A percentile compares a stretch with the other conserved stretches of the same genome.
Conservation (phyloP, 2,113 vertebrate genomes). For the Mus musculus region DNA sequence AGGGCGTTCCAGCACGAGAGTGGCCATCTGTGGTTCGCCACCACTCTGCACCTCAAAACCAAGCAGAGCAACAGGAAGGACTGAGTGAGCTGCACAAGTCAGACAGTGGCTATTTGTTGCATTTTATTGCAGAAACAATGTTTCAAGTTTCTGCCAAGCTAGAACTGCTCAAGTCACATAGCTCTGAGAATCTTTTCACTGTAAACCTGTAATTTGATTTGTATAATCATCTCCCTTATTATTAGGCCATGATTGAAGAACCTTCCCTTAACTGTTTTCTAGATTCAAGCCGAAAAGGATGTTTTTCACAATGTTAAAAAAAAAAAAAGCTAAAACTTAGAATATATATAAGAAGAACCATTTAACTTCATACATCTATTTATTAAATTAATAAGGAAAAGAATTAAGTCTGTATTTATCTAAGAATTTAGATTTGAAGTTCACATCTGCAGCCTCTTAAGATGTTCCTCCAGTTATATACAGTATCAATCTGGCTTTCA, state of each 20-base stretch:
- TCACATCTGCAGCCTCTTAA: neutral
- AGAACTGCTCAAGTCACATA: constrained; percentile 23
- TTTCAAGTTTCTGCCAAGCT: neutral
- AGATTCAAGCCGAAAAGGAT: constrained; percentile 44
- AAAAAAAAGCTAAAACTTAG: neutral
- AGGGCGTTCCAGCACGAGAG: constrained; percentile 87
- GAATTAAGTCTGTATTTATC: neutral
- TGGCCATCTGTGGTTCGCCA: constrained; percentile 91
- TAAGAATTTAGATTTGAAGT: constrained; percentile 56
- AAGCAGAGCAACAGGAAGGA: constrained; percentile 64
- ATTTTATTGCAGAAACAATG: constrained; percentile 17
- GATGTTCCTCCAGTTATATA: constrained; percentile 12
- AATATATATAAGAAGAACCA: constrained; percentile 54
- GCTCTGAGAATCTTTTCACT: constrained; percentile 45
- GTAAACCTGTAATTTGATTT: neutral
- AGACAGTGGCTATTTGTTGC: neutral
- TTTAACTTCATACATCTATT: constrained; percentile 29
- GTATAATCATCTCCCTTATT: neutral
- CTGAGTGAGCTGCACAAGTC: constrained; percentile 41
- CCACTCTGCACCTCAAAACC: constrained; percentile 90
- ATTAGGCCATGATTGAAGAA: neutral
- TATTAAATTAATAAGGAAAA: constrained; percentile 30
- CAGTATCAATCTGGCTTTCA: constrained; percentile 41
- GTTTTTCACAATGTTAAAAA: neutral
- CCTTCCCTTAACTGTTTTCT: constrained; percentile 19